phyloP scores from a whole-genome alignment of 2,888 invertebrate genomes.

The Pinctada fucata region DNA sequence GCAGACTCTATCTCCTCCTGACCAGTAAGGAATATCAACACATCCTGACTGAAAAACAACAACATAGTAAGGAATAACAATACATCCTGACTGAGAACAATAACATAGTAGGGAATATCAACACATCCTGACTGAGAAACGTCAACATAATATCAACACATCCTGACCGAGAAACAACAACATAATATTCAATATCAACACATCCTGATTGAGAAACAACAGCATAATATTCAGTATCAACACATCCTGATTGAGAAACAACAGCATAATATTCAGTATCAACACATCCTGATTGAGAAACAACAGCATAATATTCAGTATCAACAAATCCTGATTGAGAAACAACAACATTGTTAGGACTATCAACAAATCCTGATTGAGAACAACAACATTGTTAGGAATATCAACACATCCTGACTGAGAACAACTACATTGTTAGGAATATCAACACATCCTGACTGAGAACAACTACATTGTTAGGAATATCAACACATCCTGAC shows the following conservation, averaged over 20 bases:
- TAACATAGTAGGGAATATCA: conserved; percentile 88
- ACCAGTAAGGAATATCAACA: conserved; percentile 95
- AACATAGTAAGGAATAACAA: not conserved
- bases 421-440: conserved; percentile 17
- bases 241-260: conserved; percentile 8
- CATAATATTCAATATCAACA: conserved; percentile 91
- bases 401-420: conserved; percentile 90
- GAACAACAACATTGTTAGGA: conserved; percentile 82
- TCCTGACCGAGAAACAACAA: not conserved
- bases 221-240: conserved; percentile 82
- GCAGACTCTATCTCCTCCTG: conserved; percentile 94
- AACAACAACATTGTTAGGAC: too few species aligned
- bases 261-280: not conserved
- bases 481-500: conserved; percentile 92
- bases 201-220: conserved; percentile 82
- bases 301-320: not conserved
- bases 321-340: too few species aligned
- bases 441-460: not conserved
- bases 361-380: too few species aligned
- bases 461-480: conserved; percentile 80
- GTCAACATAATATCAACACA: not conserved
- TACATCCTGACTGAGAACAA: not conserved
- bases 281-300: conserved; percentile 83
- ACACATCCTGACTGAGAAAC: conserved; percentile 84
- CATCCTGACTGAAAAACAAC: conserved; percentile 82